Conservation (phyloP, 2,888 invertebrate genomes). For the Cataglyphis altisquamis region DNA sequence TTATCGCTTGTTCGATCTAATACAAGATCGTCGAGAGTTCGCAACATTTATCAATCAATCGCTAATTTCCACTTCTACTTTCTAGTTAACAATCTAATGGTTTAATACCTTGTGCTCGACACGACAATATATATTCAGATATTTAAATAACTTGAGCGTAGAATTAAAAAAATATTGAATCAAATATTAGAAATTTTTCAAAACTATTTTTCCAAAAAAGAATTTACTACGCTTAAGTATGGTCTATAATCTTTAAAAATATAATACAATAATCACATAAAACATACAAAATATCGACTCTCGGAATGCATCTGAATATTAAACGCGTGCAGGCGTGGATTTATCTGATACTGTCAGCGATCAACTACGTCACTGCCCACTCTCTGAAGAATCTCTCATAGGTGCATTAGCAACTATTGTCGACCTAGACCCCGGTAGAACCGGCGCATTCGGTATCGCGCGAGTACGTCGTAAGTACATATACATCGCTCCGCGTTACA, state of each 20-base stretch:
- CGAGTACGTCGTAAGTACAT: slow-evolving; percentile 59
- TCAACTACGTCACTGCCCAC: slow-evolving; percentile 63
- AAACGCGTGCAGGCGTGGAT: slow-evolving; percentile 37
- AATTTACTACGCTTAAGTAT: not conserved
- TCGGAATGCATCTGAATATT: not conserved
- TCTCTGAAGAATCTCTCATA: slow-evolving; percentile 52
- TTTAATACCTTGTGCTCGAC: not conserved
- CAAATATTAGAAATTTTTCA: not conserved
- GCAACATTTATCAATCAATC: not conserved
- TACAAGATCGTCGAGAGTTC: not conserved
- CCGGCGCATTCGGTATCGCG: slow-evolving; percentile 67
- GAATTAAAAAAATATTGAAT: not conserved
- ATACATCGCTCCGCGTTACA: slow-evolving; percentile 2
- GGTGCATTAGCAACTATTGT: slow-evolving; percentile 72
- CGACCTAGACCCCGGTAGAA: slow-evolving; percentile 62
- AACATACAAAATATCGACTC: not conserved
- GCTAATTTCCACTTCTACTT: slow-evolving; percentile 23
- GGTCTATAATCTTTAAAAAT: not conserved
- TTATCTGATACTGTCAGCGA: slow-evolving; percentile 59
- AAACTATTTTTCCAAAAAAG: not conserved
- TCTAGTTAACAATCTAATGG: slow-evolving; percentile 14
- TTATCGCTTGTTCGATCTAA: not conserved
- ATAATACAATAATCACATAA: not conserved
- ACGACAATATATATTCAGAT: not conserved
- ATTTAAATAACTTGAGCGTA: not conserved